Conservation (phyloP, 2,888 invertebrate genomes). For the Neoscelio sp. region DNA sequence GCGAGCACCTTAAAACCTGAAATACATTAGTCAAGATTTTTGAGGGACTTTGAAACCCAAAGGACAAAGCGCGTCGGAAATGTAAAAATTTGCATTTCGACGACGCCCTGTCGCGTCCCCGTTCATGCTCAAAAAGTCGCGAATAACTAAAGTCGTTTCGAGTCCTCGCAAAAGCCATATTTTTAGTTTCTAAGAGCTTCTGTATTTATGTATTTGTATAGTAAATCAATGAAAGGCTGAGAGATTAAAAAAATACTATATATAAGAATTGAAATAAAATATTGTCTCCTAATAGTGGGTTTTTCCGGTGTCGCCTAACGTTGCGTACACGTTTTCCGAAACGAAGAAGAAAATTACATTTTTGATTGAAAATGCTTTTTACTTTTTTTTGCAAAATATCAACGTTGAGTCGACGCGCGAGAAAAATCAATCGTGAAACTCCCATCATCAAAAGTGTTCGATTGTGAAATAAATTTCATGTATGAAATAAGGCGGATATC, state of each 20-base stretch:
- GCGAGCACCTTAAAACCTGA: constrained; percentile 50
- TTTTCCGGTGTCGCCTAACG: constrained; percentile 40
- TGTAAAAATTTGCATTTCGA: too few relatives aligned
- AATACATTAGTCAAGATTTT: constrained; percentile 44
- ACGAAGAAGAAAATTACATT: not conserved
- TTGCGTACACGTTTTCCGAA: not conserved
- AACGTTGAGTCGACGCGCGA: constrained; percentile 25
- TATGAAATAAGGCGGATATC: constrained; percentile 65
- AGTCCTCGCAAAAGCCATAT: constrained; percentile 45
- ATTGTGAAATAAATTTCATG: constrained; percentile 65
- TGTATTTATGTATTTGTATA: constrained; percentile 58
- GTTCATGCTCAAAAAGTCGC: constrained; percentile 55
- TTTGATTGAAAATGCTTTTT: too few relatives aligned
- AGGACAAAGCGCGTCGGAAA: not conserved
- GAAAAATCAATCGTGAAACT: constrained; percentile 51
- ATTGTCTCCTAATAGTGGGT: constrained; percentile 52
- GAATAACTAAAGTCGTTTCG: constrained; percentile 30
- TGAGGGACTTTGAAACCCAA: constrained; percentile 25
- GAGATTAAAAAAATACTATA: constrained; percentile 52
- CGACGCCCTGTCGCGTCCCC: not conserved
- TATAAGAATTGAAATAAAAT: constrained; percentile 46
- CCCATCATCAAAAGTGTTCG: constrained; percentile 67
- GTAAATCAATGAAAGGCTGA: constrained; percentile 62
- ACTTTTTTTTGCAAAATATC: not conserved
- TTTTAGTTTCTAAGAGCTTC: constrained; percentile 48